phyloP scores from a whole-genome alignment of 2,888 invertebrate species.

The Elgonia sp. region DNA sequence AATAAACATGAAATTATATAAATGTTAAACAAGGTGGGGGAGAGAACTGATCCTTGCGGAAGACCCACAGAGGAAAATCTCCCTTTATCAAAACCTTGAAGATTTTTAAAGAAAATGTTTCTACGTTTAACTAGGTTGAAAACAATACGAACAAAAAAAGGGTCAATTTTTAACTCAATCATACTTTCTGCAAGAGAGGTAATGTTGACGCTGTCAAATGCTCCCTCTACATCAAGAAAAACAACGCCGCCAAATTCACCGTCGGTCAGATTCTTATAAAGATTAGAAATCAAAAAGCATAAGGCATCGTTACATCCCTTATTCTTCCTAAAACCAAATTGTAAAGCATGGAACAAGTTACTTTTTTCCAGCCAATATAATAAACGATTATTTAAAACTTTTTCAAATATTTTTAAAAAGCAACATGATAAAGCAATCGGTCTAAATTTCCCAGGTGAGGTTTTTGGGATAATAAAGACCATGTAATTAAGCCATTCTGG shows the following conservation, averaged over 20 bases:
- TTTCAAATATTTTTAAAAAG: slow-evolving; percentile 16
- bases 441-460: slow-evolving; percentile 17
- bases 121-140: not conserved
- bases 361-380: not conserved
- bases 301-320: slow-evolving; percentile 19
- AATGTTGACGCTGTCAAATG: slow-evolving; percentile 18
- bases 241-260: not conserved
- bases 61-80: slow-evolving; percentile 3
- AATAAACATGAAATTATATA: not conserved
- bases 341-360: not conserved
- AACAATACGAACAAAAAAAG: not conserved
- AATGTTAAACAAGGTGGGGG: slow-evolving; percentile 4
- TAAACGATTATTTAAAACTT: slow-evolving; percentile 7
- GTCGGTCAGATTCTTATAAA: not conserved
- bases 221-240: slow-evolving; percentile 23
- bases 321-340: slow-evolving; percentile 9
- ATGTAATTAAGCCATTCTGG: slow-evolving; percentile 5
- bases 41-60: slow-evolving; percentile 7
- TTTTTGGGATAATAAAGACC: slow-evolving; percentile 11
- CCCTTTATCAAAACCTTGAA: not conserved
- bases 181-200: not conserved
- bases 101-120: slow-evolving; percentile 13
- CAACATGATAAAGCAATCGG: slow-evolving; percentile 14
- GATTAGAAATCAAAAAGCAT: not conserved
- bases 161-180: slow-evolving; percentile 13